Evolutionary conservation across 1,140 invertebrate species (phyloP).

Genomic region (Doryteuthis pealeii): DNA sequence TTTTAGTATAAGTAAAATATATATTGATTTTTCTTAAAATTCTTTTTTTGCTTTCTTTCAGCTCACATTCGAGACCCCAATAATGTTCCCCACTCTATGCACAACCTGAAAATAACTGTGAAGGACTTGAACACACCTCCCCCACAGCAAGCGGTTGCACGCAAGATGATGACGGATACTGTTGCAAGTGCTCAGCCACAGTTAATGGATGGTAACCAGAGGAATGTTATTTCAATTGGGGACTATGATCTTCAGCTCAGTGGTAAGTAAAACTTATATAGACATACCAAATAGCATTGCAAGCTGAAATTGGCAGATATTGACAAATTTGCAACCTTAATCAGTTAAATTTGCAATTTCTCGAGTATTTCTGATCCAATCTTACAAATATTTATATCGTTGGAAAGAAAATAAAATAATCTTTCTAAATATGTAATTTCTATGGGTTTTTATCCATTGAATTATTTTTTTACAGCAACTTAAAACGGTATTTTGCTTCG

Average conservation of each 20-base stretch:
- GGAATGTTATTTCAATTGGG: conserved; percentile 50
- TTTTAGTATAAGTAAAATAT: too few relatives aligned
- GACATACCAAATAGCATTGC: too few relatives aligned
- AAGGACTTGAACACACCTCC: conserved; percentile 79
- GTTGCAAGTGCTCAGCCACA: conserved; percentile 73
- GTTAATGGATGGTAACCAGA: conserved; percentile 58
- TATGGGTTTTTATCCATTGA: too few relatives aligned
- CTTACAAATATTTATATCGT: too few relatives aligned
- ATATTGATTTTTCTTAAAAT: not conserved
- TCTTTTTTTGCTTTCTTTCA: conserved; percentile 28
- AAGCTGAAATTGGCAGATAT: too few relatives aligned
- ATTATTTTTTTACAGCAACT: too few relatives aligned
- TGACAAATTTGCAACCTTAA: too few relatives aligned
- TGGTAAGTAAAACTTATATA: conserved; percentile 39
- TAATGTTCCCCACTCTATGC: conserved; percentile 72
- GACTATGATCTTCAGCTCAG: conserved; percentile 56
- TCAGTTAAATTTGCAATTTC: too few relatives aligned
- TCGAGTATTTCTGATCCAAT: too few relatives aligned
- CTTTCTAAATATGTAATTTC: too few relatives aligned
- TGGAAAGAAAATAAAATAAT: too few relatives aligned
- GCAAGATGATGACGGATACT: conserved; percentile 84
- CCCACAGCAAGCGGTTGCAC: conserved; percentile 78
- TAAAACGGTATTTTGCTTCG: too few relatives aligned
- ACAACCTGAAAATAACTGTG: conserved; percentile 78
- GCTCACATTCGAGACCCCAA: conserved; percentile 80